Conservation (phyloP, 2,113 vertebrate species). For the Leptobrachium leishanense region DNA sequence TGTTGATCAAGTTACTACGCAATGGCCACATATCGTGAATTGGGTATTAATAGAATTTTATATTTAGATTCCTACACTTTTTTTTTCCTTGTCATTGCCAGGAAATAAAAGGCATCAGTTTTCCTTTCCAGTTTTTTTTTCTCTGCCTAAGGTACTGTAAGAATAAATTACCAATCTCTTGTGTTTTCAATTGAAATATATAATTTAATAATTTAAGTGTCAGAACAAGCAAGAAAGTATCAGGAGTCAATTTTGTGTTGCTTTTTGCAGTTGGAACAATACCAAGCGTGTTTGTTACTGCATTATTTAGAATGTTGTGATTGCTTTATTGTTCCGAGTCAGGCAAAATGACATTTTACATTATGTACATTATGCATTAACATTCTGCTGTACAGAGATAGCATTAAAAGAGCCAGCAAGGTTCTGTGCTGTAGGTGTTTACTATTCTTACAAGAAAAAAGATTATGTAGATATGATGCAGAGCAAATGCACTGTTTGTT, state of each 20-base stretch:
- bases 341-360: background rate
- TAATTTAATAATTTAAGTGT: conserved; percentile 2
- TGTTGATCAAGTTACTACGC: too few species aligned
- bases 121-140: too few species aligned
- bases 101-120: too few species aligned
- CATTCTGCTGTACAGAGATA: background rate
- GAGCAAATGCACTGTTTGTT: too few species aligned
- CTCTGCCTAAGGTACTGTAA: background rate
- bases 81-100: too few species aligned
- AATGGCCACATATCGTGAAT: too few species aligned
- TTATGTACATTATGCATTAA: background rate
- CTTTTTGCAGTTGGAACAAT: background rate
- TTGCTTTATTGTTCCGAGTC: background rate
- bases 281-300: background rate
- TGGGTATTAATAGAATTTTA: too few species aligned
- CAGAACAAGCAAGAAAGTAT: background rate
- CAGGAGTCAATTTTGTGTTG: background rate
- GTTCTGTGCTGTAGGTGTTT: background rate
- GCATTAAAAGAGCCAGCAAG: background rate
- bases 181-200: background rate
- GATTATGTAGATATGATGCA: too few species aligned
- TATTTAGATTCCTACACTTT: too few species aligned
- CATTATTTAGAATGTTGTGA: background rate
- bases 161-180: background rate
- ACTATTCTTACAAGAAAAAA: background rate